phyloP scores from a whole-genome alignment of 2,797 vertebrate species.

The Chiroxiphia lanceolata region DNA sequence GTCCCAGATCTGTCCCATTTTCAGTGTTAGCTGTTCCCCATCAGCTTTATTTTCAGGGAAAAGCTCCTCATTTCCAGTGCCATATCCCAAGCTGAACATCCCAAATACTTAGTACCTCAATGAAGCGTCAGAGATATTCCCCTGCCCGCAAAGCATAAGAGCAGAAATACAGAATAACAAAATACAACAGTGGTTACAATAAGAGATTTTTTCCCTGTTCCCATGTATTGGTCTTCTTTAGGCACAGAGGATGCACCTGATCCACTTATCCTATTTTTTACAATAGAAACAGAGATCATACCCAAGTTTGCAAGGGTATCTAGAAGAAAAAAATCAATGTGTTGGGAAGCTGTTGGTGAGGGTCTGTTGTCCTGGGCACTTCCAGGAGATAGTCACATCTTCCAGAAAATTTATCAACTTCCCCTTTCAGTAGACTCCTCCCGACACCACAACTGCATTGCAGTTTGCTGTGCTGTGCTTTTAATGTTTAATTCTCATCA shows the following conservation, averaged over 20 bases:
- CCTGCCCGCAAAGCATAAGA: not conserved
- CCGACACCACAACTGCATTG: not conserved
- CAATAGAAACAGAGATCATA: not conserved
- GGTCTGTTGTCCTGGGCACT: not conserved
- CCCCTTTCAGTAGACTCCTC: not conserved
- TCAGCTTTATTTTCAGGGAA: not conserved
- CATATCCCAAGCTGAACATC: not conserved
- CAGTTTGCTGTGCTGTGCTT: not conserved
- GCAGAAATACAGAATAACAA: not conserved
- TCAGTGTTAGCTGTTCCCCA: fast-evolving
- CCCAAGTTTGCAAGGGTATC: not conserved
- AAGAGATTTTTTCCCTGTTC: not conserved
- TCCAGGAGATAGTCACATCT: not conserved
- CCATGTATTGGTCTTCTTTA: not conserved
- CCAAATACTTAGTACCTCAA: not conserved
- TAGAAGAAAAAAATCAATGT: not conserved
- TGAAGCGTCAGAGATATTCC: not conserved
- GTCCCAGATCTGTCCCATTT: not conserved
- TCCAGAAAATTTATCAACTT: not conserved
- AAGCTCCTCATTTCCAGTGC: not conserved
- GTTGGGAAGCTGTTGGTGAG: fast-evolving
- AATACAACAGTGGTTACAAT: not conserved
- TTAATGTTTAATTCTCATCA: not conserved
- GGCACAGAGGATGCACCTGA: not conserved
- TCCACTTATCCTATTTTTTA: not conserved